Evolutionary conservation across 2,888 invertebrate genomes (phyloP).

Genomic region (Eledone cirrhosa): DNA sequence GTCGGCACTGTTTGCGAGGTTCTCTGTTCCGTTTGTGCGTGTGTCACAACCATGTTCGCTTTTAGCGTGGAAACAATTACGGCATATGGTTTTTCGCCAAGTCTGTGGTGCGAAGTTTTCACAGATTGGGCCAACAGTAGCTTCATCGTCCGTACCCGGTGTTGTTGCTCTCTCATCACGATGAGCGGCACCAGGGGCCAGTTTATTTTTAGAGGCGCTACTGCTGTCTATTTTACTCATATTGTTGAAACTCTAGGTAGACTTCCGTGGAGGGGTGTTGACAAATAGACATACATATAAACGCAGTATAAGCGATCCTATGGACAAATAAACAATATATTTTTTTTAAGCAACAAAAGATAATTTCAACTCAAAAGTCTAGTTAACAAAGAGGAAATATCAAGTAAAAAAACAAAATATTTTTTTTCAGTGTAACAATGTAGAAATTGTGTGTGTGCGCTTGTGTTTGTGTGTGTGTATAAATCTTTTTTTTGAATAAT

Average conservation of each 20-base stretch:
- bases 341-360: background rate
- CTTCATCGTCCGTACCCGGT: slow-evolving; percentile 30
- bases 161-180: slow-evolving; percentile 2
- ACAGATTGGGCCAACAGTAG: slow-evolving; percentile 45
- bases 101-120: slow-evolving; percentile 66
- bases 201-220: slow-evolving; percentile 9
- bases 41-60: slow-evolving; percentile 49
- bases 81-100: slow-evolving; percentile 66
- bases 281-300: background rate
- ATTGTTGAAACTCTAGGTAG: background rate
- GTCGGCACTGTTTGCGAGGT: slow-evolving; percentile 11
- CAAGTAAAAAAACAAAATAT: background rate
- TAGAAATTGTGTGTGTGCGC: too few species aligned
- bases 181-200: slow-evolving; percentile 1
- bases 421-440: background rate
- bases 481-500: too few species aligned
- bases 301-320: background rate
- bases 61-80: slow-evolving; percentile 63
- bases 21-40: slow-evolving; percentile 30
- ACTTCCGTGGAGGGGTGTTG: background rate
- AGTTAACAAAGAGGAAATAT: too few species aligned
- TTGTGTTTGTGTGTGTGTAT: too few species aligned
- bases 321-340: background rate
- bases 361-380: background rate
- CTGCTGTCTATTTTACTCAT: too few species aligned